These are phyloP conservation scores for Xylota sylvarum DNA, from an alignment of 2,888 invertebrate species.

Conservation along the genomic window DNA sequence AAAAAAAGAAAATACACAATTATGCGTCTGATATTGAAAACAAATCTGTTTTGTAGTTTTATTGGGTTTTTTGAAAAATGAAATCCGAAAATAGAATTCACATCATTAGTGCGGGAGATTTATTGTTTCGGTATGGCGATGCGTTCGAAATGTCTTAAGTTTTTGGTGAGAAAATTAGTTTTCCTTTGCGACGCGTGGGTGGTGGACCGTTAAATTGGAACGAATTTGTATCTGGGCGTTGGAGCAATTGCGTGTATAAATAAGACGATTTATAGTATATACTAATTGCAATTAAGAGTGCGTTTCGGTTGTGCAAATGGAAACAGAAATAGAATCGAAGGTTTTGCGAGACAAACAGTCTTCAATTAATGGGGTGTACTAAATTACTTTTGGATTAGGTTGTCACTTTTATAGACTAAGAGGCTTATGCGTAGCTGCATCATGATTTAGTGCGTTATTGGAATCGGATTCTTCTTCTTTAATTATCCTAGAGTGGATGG, in stretches of 20 bases:
- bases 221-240: constrained; percentile 47
- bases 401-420: background rate
- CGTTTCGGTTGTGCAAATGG: constrained; percentile 3
- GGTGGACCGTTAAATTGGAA: constrained; percentile 59
- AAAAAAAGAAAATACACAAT: constrained; percentile 6
- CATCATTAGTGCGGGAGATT: constrained; percentile 60
- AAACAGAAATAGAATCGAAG: background rate
- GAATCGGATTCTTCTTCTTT: no score
- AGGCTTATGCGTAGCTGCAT: no score
- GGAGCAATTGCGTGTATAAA: constrained; percentile 38
- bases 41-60: constrained; percentile 42
- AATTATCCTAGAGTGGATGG: background rate
- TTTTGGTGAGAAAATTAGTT: constrained; percentile 23
- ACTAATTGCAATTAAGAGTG: constrained; percentile 33
- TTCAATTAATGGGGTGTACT: background rate
- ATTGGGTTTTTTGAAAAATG: constrained; percentile 19
- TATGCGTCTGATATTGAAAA: constrained; percentile 47
- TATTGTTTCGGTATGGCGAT: constrained; percentile 57
- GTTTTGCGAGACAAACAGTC: background rate
- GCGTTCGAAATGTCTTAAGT: constrained; percentile 2
- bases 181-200: constrained; percentile 38
- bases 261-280: constrained; percentile 34
- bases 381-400: background rate
- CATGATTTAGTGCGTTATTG: no score
- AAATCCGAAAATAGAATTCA: constrained; percentile 61